phyloP scores from a whole-genome alignment of 2,797 vertebrate genomes.

The Sebastolobus altivelis region DNA sequence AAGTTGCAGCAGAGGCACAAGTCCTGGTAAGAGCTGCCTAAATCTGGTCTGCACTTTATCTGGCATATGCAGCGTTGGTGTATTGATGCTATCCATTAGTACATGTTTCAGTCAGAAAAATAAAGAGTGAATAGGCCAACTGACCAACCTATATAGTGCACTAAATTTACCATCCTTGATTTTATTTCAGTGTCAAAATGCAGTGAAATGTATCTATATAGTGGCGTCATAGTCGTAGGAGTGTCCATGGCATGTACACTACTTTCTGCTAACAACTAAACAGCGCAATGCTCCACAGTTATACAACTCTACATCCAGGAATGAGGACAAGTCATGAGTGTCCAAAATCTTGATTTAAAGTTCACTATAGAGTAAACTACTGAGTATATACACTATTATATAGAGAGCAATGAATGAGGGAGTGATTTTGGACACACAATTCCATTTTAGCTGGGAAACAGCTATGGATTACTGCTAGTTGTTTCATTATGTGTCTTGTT shows the following conservation, averaged over 20 bases:
- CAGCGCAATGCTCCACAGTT: neutral
- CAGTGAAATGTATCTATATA: neutral
- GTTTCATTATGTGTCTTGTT: neutral
- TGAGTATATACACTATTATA: neutral
- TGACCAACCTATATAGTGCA: neutral
- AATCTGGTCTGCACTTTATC: neutral
- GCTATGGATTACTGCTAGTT: neutral
- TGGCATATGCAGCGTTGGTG: neutral
- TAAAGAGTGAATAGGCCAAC: neutral
- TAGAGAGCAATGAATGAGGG: neutral
- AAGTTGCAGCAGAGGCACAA: slow-evolving; percentile 75
- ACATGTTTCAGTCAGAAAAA: neutral
- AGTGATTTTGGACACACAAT: neutral
- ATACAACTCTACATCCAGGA: neutral
- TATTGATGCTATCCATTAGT: neutral
- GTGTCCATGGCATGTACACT: neutral
- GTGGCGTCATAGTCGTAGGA: neutral
- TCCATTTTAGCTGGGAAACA: neutral
- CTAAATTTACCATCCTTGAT: neutral
- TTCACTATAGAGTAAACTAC: neutral
- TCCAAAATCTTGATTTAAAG: neutral
- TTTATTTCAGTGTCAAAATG: neutral
- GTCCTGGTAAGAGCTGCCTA: slow-evolving; percentile 80
- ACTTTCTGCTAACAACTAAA: neutral
- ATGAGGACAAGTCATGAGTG: neutral